Base-by-base conservation (phyloP, 2,113 vertebrate species). In the Irena cyanogastra region DNA sequence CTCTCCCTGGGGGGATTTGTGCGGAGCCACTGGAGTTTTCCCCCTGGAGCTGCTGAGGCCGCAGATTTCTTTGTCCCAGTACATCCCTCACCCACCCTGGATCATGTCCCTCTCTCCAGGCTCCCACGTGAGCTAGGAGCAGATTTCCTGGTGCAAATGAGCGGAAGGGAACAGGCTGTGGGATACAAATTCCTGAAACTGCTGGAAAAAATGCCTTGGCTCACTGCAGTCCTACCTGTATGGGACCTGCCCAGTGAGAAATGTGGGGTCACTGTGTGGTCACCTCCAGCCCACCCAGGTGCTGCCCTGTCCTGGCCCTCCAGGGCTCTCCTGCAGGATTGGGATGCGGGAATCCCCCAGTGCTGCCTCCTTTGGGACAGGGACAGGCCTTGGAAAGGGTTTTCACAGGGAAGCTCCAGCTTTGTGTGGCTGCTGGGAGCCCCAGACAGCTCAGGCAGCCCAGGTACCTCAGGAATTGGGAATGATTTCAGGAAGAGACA, bases 401-500 rank as follows among this genome's bases (percentile, higher is more conserved):
- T 60, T 69, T 2, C 53, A 7, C 11, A 19, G 68, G 42, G 50
- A 59, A 76, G 35, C 68, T 50, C 49, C 31, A 57, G 69, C 20
- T 68, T 22, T 16, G 31, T 6, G 44, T 15, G 26, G 83, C 74
- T 69, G 2, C 64, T 54, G 82, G 78, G 82, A 83, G 45, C 50
- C 61, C 65, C 60, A 20, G 24, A 5, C 9, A 53, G 71, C n/a
- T 37, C 76, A 13, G 19, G 24, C 1, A 21, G n/a, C 16, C 41
- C 10, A 3, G 23, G 7, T 3, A 2, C 10, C 61, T 54, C 82
- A 30, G 45, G 68, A 49, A 16, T 0, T 11, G 35, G 35, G 42
- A 59, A 12, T 24, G 26, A n/a, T 14, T 27, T 21, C 35, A 45
- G 63, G 68, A 37, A 28, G 60, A 71, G 41, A 35, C 14, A 8